Base-by-base conservation (phyloP, 2,113 vertebrate species). In the Limanda limanda region DNA sequence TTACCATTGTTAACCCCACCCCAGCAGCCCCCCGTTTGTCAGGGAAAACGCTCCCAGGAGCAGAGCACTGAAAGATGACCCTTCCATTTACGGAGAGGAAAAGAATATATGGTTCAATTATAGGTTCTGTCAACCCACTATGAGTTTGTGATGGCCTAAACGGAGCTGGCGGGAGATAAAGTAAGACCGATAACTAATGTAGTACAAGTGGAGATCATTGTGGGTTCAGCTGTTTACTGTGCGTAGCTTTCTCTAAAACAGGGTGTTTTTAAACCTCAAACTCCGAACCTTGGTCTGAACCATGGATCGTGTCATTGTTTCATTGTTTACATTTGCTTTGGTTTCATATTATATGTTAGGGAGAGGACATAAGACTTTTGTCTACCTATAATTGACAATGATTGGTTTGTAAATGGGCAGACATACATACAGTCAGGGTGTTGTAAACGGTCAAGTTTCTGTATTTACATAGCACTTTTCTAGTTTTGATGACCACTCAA, bases 71-170 rank as follows among this genome's bases (percentile, higher is more conserved):
- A 88, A 79, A 78, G 57, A 85, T 69, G 76, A 51, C 65, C 66
- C 84, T 76, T 76, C 74, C 82, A 35, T 65, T 72, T 62, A 76
- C 59, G 20, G 65, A 74, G 71, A 35, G 55, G 47, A 55, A 73
- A 71, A 61, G 62, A 90, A 90, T 79, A 85, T 88, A 90, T 86
- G 82, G 86, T 91, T 91, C 86, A 89, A 89, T 91, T 91, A 90
- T 71, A 82, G 37, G 25, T 18, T 69, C 78, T 90, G 88, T 89
- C 87, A 67, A 74, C 62, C 66, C 27, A 5, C 23, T 55, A 45
- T 60, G 86, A 81, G 86, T 59, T 74, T 57, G 81, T 81, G 79
- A 90, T 85, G 80, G 74, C 60, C 75, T 64, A 74, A 78, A 69
- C 45, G 14, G 48, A 73, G 83, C 67, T 74, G 31, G 13, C 31